Conservation (phyloP, 2,888 invertebrate genomes). For the Luffia ferchaultella region DNA sequence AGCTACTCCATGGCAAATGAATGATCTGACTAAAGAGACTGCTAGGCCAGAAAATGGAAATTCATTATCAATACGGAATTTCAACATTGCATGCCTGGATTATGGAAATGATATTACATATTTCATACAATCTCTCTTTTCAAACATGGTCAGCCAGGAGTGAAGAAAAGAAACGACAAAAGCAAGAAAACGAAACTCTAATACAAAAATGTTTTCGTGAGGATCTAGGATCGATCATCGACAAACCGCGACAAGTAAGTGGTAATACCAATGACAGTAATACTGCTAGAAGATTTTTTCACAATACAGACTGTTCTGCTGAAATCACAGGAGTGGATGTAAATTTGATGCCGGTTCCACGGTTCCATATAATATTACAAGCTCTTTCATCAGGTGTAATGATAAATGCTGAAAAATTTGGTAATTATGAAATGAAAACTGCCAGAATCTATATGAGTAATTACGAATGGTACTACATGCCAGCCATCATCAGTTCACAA, state of each 20-base stretch:
- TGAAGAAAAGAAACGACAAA: constrained; percentile 1
- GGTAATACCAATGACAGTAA: constrained; percentile 9
- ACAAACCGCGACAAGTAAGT: constrained; percentile 5
- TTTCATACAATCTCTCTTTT: too few species aligned
- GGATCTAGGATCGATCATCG: constrained; percentile 1
- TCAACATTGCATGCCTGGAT: constrained; percentile 17
- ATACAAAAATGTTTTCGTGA: constrained; percentile 2
- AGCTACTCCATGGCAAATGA: constrained; percentile 16
- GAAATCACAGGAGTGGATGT: constrained; percentile 9
- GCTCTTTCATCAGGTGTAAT: constrained; percentile 7
- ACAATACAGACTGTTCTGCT: constrained; percentile 10
- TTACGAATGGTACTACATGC: constrained; percentile 1
- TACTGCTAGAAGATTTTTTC: constrained; percentile 12
- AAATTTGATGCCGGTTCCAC: too few species aligned
- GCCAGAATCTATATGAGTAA: constrained; percentile 2
- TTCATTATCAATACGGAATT: constrained; percentile 12
- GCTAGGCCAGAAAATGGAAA: constrained; percentile 11
- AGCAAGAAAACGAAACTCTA: constrained; percentile 1
- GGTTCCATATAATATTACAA: constrained; percentile 7
- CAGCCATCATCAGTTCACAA: constrained; percentile 1
- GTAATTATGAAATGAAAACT: constrained; percentile 7
- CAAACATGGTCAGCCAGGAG: constrained; percentile 6
- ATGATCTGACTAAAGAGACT: constrained; percentile 12
- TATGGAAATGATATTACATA: too few species aligned
- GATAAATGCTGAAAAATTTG: constrained; percentile 8